Percentiles rank a stretch among this genome's conserved stretches.
Evolutionary conservation across 2,888 invertebrate species (phyloP).

Genomic region (Mesorhabditis spiculigera): DNA sequence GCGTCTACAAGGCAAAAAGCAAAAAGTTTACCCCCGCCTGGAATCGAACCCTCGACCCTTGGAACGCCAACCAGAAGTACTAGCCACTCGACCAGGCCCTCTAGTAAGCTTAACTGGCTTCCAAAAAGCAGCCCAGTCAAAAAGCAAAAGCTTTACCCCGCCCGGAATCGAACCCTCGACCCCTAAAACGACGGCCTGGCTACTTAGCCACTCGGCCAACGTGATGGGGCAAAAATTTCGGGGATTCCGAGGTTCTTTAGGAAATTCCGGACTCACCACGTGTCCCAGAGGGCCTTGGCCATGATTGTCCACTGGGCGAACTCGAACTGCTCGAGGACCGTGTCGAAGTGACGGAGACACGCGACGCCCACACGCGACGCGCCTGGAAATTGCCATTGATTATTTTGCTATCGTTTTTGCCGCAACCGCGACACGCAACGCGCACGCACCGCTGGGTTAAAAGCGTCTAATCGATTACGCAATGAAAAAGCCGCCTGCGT

Average conservation of each 20-base stretch:
- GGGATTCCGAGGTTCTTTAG: slow-evolving; percentile 15
- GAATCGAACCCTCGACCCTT: too few relatives aligned
- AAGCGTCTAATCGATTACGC: background rate
- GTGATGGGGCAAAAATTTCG: slow-evolving; percentile 21
- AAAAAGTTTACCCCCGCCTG: too few relatives aligned
- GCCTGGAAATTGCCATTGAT: background rate
- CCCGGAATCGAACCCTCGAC: too few relatives aligned
- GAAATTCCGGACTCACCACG: slow-evolving; percentile 13
- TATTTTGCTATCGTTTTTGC: background rate
- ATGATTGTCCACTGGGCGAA: slow-evolving; percentile 22
- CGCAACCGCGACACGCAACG: background rate
- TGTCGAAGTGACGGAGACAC: slow-evolving; percentile 21
- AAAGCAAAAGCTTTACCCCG: too few relatives aligned
- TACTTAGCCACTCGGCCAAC: slow-evolving; percentile 15
- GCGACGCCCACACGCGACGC: slow-evolving; percentile 18
- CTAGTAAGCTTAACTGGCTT: too few relatives aligned
- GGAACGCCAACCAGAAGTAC: too few relatives aligned
- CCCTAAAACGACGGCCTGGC: too few relatives aligned
- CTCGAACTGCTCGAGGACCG: slow-evolving; percentile 13
- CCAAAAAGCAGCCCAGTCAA: too few relatives aligned
- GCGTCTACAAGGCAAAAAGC: too few relatives aligned
- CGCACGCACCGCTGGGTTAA: background rate
- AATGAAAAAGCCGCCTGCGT: slow-evolving; percentile 19
- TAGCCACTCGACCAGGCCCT: too few relatives aligned
- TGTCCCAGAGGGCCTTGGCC: slow-evolving; percentile 23